Evolutionary conservation across 2,113 vertebrate genomes (phyloP).

Genomic region (Proterorhinus semilunaris): DNA sequence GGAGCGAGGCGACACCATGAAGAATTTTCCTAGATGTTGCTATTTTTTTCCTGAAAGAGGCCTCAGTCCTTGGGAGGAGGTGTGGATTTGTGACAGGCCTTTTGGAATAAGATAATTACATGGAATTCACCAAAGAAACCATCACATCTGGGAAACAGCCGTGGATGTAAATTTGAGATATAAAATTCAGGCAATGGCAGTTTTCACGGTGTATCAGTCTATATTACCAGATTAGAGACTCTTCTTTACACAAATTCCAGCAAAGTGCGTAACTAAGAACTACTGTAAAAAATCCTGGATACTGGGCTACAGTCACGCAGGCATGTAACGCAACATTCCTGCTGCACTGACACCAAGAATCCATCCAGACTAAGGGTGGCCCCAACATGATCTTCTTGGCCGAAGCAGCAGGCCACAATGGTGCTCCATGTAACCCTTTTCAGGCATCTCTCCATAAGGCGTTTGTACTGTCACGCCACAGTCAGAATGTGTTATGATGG

Average conservation of each 20-base stretch:
- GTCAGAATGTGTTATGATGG: constrained; percentile 26
- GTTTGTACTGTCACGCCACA: constrained; percentile 13
- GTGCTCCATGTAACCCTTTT: too few relatives aligned
- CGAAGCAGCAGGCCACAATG: background rate
- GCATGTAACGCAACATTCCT: constrained; percentile 15
- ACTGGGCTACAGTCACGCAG: constrained; percentile 12
- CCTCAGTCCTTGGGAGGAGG: background rate
- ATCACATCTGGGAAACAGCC: background rate
- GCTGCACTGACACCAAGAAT: constrained; percentile 5
- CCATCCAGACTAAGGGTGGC: constrained; percentile 21
- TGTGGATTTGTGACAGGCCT: background rate
- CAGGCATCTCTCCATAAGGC: too few relatives aligned
- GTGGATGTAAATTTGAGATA: background rate
- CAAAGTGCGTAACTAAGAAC: constrained; percentile 16
- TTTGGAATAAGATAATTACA: background rate
- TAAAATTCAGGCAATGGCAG: background rate
- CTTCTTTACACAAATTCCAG: constrained; percentile 28
- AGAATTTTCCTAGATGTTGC: background rate
- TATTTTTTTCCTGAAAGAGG: background rate
- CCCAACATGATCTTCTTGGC: constrained; percentile 6
- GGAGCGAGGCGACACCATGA: background rate
- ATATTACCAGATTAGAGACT: background rate
- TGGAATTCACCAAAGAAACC: background rate
- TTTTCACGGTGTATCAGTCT: background rate
- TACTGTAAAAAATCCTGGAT: constrained; percentile 8